phyloP scores from a whole-genome alignment of 2,888 invertebrate genomes.

The Tenthredo distinguenda region DNA sequence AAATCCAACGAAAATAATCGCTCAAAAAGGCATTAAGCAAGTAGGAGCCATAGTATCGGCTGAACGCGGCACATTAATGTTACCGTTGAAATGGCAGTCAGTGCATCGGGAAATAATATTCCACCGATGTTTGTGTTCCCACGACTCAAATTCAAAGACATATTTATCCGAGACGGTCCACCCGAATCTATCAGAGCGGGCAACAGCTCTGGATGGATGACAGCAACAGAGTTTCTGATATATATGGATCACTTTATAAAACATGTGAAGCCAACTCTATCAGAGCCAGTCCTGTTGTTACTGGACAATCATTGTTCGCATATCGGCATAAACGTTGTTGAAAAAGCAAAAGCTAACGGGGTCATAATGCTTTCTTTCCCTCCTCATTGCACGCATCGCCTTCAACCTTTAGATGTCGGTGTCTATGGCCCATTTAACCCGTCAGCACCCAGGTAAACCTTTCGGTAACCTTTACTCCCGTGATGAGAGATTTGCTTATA shows the following conservation, averaged over 20 bases:
- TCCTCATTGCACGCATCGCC: conserved; percentile 63
- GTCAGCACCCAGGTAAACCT: too few species aligned
- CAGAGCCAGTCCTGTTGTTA: conserved; percentile 65
- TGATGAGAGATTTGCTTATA: too few species aligned
- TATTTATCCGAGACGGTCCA: conserved; percentile 64
- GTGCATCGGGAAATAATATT: conserved; percentile 61
- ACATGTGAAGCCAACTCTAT: conserved; percentile 56
- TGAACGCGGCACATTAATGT: conserved; percentile 60
- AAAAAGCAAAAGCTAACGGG: conserved; percentile 62
- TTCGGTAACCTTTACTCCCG: too few species aligned
- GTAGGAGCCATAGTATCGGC: conserved; percentile 56
- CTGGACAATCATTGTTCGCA: conserved; percentile 70
- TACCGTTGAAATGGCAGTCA: conserved; percentile 59
- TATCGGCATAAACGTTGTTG: conserved; percentile 61
- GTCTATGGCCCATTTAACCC: conserved; percentile 60
- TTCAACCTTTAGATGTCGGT: conserved; percentile 62
- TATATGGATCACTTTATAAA: conserved; percentile 69
- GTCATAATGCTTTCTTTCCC: conserved; percentile 65
- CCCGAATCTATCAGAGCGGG: conserved; percentile 68
- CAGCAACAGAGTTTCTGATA: conserved; percentile 62
- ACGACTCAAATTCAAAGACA: conserved; percentile 61
- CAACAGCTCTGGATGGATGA: conserved; percentile 71
- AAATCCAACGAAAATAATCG: conserved; percentile 56
- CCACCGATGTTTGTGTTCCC: conserved; percentile 69
- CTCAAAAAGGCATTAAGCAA: conserved; percentile 54